Conservation (phyloP, 2,888 invertebrate species). For the Arctia plantaginis region DNA sequence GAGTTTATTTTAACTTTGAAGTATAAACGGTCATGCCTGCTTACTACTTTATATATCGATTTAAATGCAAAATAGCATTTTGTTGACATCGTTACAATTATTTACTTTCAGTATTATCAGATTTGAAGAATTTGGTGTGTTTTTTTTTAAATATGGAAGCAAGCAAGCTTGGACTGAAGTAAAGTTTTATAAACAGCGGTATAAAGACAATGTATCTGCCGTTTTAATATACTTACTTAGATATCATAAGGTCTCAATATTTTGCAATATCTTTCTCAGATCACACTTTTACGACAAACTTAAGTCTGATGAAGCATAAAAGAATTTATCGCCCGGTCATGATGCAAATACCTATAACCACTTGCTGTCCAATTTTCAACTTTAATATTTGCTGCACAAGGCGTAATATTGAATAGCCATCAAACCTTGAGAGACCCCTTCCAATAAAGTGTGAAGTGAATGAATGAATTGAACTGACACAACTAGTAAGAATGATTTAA, state of each 20-base stretch:
- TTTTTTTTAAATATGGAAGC: neutral
- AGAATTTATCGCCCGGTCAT: slow-evolving; percentile 51
- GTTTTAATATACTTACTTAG: slow-evolving; percentile 8
- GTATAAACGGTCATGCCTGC: neutral
- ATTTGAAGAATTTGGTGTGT: no score
- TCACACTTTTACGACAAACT: slow-evolving; percentile 39
- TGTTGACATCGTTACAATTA: neutral
- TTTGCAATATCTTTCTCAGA: slow-evolving; percentile 48
- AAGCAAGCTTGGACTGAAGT: no score
- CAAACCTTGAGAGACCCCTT: slow-evolving; percentile 51
- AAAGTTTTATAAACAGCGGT: slow-evolving; percentile 3
- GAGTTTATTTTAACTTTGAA: neutral
- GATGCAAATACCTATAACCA: slow-evolving; percentile 43
- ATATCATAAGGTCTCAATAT: slow-evolving; percentile 41
- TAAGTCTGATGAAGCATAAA: slow-evolving; percentile 50
- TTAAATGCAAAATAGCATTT: neutral
- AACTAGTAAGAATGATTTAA: slow-evolving; percentile 46
- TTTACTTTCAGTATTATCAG: no score
- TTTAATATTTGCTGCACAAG: neutral
- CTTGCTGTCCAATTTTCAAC: slow-evolving; percentile 7
- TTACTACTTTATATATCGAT: neutral
- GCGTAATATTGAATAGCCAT: slow-evolving; percentile 13
- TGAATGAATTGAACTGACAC: slow-evolving; percentile 59
- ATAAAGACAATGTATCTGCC: slow-evolving; percentile 24
- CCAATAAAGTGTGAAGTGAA: slow-evolving; percentile 64